phyloP scores from a whole-genome alignment of 2,888 invertebrate species.

The Linyphia triangularis region DNA sequence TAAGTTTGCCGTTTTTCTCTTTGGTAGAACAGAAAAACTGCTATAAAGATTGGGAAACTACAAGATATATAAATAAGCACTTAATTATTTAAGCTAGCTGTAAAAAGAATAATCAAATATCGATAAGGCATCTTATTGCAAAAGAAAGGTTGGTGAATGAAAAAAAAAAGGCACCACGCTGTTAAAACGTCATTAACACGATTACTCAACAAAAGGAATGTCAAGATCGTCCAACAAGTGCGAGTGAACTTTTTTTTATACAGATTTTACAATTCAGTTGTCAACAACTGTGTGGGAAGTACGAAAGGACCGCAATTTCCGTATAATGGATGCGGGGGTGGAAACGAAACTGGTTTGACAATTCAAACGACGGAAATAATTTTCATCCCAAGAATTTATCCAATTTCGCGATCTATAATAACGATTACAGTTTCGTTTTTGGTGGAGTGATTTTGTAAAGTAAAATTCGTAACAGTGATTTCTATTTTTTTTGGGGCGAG shows the following conservation, averaged over 20 bases:
- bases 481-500: no score
- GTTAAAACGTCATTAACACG: background rate
- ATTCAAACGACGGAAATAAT: background rate
- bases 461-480: no score
- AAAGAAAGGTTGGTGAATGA: background rate
- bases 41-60: no score
- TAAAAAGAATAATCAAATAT: no score
- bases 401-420: background rate
- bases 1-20: no score
- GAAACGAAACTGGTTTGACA: background rate
- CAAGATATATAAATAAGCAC: no score
- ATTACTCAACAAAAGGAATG: constrained; percentile 3
- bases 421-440: no score
- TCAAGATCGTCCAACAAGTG: constrained; percentile 3
- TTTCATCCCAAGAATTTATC: background rate
- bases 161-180: background rate
- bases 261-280: background rate
- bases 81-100: no score
- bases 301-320: background rate
- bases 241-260: background rate
- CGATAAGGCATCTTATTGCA: background rate
- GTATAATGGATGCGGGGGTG: background rate
- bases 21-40: no score
- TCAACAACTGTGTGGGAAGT: background rate
- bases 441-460: no score